A percentile compares a stretch with the other conserved stretches of the same genome.
These are phyloP conservation scores for Psephotus haematonotus DNA, from an alignment of 2,113 vertebrate species.

Conservation along the genomic window DNA sequence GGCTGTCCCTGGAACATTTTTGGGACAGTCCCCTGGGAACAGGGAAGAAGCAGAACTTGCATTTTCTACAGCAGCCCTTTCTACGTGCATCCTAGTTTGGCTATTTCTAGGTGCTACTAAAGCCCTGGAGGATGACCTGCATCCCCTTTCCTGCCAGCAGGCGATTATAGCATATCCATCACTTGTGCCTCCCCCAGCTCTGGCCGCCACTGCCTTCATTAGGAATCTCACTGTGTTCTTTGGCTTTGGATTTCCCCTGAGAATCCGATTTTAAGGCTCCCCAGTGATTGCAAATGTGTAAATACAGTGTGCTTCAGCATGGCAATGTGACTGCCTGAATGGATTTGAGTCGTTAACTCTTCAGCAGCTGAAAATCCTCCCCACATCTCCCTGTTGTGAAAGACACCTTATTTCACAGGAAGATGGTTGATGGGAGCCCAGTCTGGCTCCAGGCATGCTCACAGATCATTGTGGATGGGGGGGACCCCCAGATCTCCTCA, in stretches of 20 bases:
- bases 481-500: background rate
- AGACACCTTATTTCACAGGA: background rate
- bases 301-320: conserved; percentile 45
- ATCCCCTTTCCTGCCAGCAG: background rate
- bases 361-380: background rate
- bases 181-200: background rate
- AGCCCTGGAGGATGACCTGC: background rate
- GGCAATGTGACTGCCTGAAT: background rate
- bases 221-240: conserved; percentile 27
- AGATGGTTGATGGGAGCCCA: background rate
- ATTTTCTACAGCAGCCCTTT: background rate
- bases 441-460: background rate
- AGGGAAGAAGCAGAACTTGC: background rate
- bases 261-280: conserved; percentile 47
- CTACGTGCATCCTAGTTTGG: background rate
- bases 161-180: background rate
- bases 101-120: background rate
- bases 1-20: background rate
- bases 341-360: conserved; percentile 27
- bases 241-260: conserved; percentile 49
- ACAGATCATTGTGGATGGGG: background rate
- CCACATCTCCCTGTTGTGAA: background rate
- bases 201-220: background rate
- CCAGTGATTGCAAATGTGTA: conserved; percentile 36
- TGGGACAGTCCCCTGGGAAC: background rate